Percentiles rank a stretch among this genome's conserved stretches.
Conservation (phyloP, 2,888 invertebrate genomes). For the Thera obeliscata region DNA sequence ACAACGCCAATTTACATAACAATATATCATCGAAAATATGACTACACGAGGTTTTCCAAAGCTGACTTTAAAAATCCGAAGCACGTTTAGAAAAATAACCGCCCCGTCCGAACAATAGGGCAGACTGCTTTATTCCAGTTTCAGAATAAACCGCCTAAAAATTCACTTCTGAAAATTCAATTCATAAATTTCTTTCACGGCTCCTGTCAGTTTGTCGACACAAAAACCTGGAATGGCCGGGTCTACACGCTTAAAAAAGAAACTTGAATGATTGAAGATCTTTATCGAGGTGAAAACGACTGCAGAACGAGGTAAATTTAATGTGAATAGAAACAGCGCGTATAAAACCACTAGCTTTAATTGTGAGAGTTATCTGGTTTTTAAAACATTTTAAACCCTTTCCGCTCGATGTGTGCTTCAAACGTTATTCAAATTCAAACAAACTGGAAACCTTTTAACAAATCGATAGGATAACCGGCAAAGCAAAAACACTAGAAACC, state of each 20-base stretch:
- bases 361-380: slow-evolving; percentile 1
- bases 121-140: slow-evolving; percentile 39
- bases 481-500: slow-evolving; percentile 25
- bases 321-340: neutral
- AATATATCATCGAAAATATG: slow-evolving; percentile 46
- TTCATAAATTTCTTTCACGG: slow-evolving; percentile 47
- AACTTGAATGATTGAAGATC: slow-evolving; percentile 15
- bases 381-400: slow-evolving; percentile 1
- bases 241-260: slow-evolving; percentile 1
- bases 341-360: neutral
- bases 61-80: slow-evolving; percentile 45
- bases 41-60: slow-evolving; percentile 36
- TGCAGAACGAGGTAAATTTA: neutral
- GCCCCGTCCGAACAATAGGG: slow-evolving; percentile 44
- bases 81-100: slow-evolving; percentile 47
- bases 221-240: slow-evolving; percentile 10
- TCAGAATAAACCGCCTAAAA: slow-evolving; percentile 51
- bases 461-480: slow-evolving; percentile 13
- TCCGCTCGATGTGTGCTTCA: neutral
- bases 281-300: neutral
- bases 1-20: slow-evolving; percentile 44
- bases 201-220: slow-evolving; percentile 16
- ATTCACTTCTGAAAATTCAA: slow-evolving; percentile 50
- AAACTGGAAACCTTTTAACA: slow-evolving; percentile 19
- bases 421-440: slow-evolving; percentile 17